These are phyloP conservation scores for Andrena marginata DNA, from an alignment of 2,888 invertebrate species.

Conservation along the genomic window DNA sequence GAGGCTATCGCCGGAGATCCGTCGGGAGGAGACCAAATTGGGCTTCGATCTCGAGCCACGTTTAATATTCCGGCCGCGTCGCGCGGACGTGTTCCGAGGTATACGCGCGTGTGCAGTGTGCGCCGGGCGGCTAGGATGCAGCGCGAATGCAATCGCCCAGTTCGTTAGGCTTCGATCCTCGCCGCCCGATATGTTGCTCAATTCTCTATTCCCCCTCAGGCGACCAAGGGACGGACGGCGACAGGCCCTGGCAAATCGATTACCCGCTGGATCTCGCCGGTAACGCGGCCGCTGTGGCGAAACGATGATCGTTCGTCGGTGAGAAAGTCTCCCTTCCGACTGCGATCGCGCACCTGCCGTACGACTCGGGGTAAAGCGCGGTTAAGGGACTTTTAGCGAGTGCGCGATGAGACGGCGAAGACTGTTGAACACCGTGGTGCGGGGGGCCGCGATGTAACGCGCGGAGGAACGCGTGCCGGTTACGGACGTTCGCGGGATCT, in stretches of 20 bases:
- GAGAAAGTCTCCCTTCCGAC: background rate
- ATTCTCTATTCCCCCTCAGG: constrained; percentile 47
- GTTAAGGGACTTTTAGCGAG: background rate
- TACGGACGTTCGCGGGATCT: constrained; percentile 49
- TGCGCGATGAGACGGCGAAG: constrained; percentile 61
- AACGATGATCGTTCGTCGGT: constrained; percentile 8
- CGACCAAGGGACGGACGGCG: constrained; percentile 5
- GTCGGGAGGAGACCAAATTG: constrained; percentile 40
- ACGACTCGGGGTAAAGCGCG: background rate
- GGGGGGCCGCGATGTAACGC: constrained; percentile 45
- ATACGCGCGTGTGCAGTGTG: background rate
- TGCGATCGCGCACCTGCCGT: background rate
- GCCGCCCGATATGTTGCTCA: constrained; percentile 34
- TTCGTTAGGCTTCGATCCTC: constrained; percentile 45
- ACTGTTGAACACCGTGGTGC: constrained; percentile 20
- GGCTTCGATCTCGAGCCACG: constrained; percentile 53
- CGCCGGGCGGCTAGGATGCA: constrained; percentile 43
- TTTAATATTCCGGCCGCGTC: constrained; percentile 53
- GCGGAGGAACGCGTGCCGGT: background rate
- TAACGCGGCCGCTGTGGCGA: background rate
- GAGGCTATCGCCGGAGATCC: background rate
- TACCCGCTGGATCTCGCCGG: background rate
- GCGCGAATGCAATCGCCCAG: constrained; percentile 43
- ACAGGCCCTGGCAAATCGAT: constrained; percentile 1
- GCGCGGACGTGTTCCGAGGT: constrained; percentile 30